Conservation (phyloP, 2,888 invertebrate genomes). For the Dryococelus australis region DNA sequence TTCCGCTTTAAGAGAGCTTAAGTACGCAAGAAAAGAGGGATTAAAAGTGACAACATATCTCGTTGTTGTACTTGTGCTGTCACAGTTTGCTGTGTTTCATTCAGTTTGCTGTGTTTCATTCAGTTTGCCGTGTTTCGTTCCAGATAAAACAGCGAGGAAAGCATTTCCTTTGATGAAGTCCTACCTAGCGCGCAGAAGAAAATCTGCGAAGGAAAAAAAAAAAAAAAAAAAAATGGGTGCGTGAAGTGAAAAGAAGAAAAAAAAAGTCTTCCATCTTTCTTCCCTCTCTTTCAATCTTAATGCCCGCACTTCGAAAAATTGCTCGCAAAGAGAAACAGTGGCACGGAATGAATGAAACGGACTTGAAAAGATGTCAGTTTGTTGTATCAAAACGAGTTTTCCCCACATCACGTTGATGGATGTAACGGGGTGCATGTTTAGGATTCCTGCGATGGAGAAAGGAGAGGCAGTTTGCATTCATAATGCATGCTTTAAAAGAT, state of each 20-base stretch:
- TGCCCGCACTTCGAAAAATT: not conserved
- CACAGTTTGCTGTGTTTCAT: too few species aligned
- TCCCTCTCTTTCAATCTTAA: not conserved
- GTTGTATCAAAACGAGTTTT: conserved; percentile 5
- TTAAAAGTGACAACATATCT: not conserved
- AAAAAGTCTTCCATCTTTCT: not conserved
- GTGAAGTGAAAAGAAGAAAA: not conserved
- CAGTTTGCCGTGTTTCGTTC: too few species aligned
- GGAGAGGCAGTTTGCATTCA: not conserved
- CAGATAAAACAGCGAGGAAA: not conserved
- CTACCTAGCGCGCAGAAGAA: not conserved
- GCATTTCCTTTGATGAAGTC: not conserved
- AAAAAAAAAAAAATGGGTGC: not conserved
- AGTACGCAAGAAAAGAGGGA: not conserved
- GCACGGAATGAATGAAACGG: not conserved
- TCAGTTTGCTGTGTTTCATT: too few species aligned
- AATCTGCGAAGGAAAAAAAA: not conserved
- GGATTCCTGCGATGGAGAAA: not conserved
- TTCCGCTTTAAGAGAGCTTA: not conserved
- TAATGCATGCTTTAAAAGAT: not conserved
- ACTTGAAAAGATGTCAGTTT: conserved; percentile 7
- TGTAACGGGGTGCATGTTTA: not conserved
- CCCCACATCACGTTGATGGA: not conserved
- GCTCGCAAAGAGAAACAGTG: conserved; percentile 7
- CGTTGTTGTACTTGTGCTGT: not conserved